Conservation (phyloP, 1,140 invertebrate species). For the Harpegnathos saltator region DNA sequence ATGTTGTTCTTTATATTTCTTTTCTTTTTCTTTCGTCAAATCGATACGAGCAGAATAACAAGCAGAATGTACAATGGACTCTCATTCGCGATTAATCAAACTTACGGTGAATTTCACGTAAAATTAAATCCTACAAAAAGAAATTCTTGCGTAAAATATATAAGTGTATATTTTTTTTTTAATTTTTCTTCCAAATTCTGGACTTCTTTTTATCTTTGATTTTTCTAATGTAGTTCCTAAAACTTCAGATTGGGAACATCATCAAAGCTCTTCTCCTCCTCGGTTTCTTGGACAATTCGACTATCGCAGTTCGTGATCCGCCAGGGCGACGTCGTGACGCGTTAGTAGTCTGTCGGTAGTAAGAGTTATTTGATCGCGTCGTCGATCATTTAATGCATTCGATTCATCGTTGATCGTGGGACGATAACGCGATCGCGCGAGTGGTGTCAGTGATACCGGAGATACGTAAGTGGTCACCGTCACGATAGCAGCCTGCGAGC, state of each 20-base stretch:
- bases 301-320: constrained; percentile 84
- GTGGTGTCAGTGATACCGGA: constrained; percentile 68
- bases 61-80: constrained; percentile 27
- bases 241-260: too few species aligned
- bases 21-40: not conserved
- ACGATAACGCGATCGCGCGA: constrained; percentile 31
- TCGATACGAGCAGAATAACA: not conserved
- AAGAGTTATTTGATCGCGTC: constrained; percentile 63
- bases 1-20: not conserved
- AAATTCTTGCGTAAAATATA: not conserved
- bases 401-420: constrained; percentile 26
- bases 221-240: too few species aligned
- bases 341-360: constrained; percentile 60
- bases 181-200: too few species aligned
- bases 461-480: constrained; percentile 40
- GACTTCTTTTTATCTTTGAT: too few species aligned
- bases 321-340: constrained; percentile 82
- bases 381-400: constrained; percentile 55
- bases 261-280: too few species aligned
- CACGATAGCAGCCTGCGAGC: constrained; percentile 78
- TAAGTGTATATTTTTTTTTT: too few species aligned
- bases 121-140: constrained; percentile 5
- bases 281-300: too few species aligned
- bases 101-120: not conserved
- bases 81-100: not conserved